These are phyloP conservation scores for Sycophaga agraensis DNA, from an alignment of 1,140 invertebrate species.

Conservation along the genomic window DNA sequence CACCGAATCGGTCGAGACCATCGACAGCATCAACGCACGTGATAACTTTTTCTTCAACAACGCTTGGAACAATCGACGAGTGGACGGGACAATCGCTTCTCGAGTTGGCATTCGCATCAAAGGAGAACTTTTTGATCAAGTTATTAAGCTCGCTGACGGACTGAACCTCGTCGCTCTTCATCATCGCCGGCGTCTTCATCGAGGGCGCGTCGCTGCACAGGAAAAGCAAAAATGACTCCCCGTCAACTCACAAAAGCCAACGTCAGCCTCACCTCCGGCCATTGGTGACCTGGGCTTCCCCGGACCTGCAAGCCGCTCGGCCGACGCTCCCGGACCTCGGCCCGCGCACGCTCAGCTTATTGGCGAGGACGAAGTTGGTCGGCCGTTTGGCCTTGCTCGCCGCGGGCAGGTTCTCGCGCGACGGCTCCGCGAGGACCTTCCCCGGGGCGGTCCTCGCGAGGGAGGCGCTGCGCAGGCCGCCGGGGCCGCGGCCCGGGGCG, in stretches of 20 bases:
- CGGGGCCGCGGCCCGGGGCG: too few relatives aligned
- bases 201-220: too few relatives aligned
- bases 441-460: not conserved
- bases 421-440: not conserved
- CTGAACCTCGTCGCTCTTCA: conserved; percentile 3
- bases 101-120: too few relatives aligned
- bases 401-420: too few relatives aligned
- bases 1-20: conserved; percentile 34
- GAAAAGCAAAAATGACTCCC: too few relatives aligned
- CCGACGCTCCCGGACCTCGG: not conserved
- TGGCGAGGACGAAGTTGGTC: conserved; percentile 39
- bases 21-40: conserved; percentile 34
- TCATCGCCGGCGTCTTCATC: not conserved
- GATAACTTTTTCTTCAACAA: conserved; percentile 19
- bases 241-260: too few relatives aligned
- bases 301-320: too few relatives aligned
- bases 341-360: conserved; percentile 39
- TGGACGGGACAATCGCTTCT: conserved; percentile 36
- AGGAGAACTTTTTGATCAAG: conserved; percentile 9
- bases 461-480: not conserved
- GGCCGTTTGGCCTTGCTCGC: not conserved
- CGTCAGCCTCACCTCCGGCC: too few relatives aligned
- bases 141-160: conserved; percentile 1
- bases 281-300: too few relatives aligned
- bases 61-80: not conserved